Conservation (phyloP, 2,797 vertebrate genomes). For the Triplophysa bombifrons region DNA sequence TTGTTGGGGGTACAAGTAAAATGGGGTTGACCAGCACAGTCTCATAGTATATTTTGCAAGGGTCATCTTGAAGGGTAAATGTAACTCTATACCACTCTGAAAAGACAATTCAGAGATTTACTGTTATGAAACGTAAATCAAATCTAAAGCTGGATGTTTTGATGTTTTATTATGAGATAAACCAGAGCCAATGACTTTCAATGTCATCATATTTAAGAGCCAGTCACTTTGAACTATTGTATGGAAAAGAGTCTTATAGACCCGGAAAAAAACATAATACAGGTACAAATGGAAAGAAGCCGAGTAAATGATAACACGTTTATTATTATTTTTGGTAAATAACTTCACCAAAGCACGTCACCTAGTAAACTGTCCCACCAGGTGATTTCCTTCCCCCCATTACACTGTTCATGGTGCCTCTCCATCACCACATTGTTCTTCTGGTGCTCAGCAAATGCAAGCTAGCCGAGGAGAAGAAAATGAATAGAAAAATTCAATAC, state of each 20-base stretch:
- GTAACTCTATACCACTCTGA: slow-evolving; percentile 76
- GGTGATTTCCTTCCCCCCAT: slow-evolving; percentile 76
- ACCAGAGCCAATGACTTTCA: background rate
- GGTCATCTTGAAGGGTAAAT: slow-evolving; percentile 77
- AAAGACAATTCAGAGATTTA: background rate
- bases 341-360: slow-evolving; percentile 51
- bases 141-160: too few relatives aligned
- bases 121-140: too few relatives aligned
- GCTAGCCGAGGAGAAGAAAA: slow-evolving; percentile 64
- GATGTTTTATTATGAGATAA: too few relatives aligned
- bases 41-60: slow-evolving; percentile 77
- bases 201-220: too few relatives aligned
- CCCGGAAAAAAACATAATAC: too few relatives aligned
- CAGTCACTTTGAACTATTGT: too few relatives aligned
- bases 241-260: too few relatives aligned
- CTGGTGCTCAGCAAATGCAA: slow-evolving; percentile 88
- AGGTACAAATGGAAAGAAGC: too few relatives aligned
- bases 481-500: background rate
- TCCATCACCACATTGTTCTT: slow-evolving; percentile 83
- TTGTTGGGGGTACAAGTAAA: slow-evolving; percentile 75
- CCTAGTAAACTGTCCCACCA: slow-evolving; percentile 85
- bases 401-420: slow-evolving; percentile 72
- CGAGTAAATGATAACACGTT: too few relatives aligned
- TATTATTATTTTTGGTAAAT: background rate
- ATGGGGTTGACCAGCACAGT: slow-evolving; percentile 74